Evolutionary conservation across 2,113 vertebrate genomes (phyloP), one percentile per base, ranked within the genome.

Genomic region (Clarias gariepinus): DNA sequence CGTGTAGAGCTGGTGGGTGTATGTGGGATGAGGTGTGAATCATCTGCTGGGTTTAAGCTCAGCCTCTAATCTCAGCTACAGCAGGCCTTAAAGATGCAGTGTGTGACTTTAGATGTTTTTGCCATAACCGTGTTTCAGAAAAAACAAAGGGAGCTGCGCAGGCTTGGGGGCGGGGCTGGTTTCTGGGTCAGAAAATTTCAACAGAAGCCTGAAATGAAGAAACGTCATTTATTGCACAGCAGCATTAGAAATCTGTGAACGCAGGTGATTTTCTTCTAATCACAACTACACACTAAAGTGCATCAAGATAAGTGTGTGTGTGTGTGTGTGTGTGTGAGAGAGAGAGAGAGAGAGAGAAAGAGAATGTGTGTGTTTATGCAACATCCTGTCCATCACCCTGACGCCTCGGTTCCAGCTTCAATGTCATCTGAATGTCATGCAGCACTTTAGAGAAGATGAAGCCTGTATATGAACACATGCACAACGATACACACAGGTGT

Each of bases 51-150:
- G 68, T 66, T 66, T 85, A 73, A 4, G 41, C 60, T 85, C 33
- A 73, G 66, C 30, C 53, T 71, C 53, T 18, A 73, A 58, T 71
- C 53, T 84, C 28, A 57, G 47, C 53, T 47, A 73, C 30, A 84
- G 47, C 53, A 55, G 85, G 57, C 68, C 77, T 87, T 84, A 64
- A 87, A 81, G 55, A 33, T 21, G 33, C 76, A 79, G 28, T 60
- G 10, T 23, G 55, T 21, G 60, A 80, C 33, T 80, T 53, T 77
- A 55, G 13, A 28, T 77, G 5, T 16, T 60, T 60, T 30, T 21
- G 16, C 0, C 61, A 5, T 36, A 36, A 80, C 8, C 10, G n/a
- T 61, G 19, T 77, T 77, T 55, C 5, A 13, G n/a, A 13, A 7
- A n/a, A 19, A 21, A 58, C 7, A 3, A 79, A 30, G 8, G 18